Percentiles rank a stretch among this genome's conserved stretches.
Conservation (phyloP, 1,140 invertebrate genomes). For the Sycobia sp. region DNA sequence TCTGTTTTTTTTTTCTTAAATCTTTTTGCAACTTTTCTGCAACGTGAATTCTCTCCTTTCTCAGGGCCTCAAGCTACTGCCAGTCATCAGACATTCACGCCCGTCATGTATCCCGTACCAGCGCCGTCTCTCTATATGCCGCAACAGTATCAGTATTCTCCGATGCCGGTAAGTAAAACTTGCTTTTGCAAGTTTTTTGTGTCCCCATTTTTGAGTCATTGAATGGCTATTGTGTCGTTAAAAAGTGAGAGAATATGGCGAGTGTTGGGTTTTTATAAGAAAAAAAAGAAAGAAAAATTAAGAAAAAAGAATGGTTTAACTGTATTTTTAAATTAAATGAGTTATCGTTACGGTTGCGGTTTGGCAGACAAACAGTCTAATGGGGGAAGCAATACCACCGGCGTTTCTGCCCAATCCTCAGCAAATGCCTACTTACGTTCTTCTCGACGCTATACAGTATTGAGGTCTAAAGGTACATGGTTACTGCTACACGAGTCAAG, state of each 20-base stretch:
- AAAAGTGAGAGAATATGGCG: conserved; percentile 4
- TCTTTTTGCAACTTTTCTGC: conserved; percentile 21
- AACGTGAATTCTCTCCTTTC: conserved; percentile 31
- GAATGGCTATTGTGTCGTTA: conserved; percentile 21
- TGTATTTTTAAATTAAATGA: conserved; percentile 36
- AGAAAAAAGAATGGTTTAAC: conserved; percentile 30
- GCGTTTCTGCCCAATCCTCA: conserved; percentile 62
- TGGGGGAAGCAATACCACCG: conserved; percentile 62
- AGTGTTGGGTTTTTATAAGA: conserved; percentile 20
- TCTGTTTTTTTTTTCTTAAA: conserved; percentile 9
- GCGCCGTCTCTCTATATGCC: conserved; percentile 59
- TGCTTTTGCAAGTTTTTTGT: conserved; percentile 10
- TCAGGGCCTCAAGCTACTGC: conserved; percentile 55
- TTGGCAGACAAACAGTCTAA: conserved; percentile 63
- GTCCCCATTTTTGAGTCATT: neutral
- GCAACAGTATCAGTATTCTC: conserved; percentile 59
- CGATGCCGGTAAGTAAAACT: conserved; percentile 56
- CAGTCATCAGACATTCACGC: conserved; percentile 56
- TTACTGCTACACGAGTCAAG: conserved; percentile 43
- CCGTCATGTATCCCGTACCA: conserved; percentile 58
- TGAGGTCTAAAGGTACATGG: conserved; percentile 63
- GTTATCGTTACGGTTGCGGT: conserved; percentile 52
- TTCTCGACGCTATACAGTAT: conserved; percentile 64
- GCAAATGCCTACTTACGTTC: conserved; percentile 63
- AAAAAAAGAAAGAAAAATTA: too few relatives aligned